A percentile compares a stretch with the other conserved stretches of the same genome.
Conservation (phyloP, 2,113 vertebrate genomes). For the Octodon degus region DNA sequence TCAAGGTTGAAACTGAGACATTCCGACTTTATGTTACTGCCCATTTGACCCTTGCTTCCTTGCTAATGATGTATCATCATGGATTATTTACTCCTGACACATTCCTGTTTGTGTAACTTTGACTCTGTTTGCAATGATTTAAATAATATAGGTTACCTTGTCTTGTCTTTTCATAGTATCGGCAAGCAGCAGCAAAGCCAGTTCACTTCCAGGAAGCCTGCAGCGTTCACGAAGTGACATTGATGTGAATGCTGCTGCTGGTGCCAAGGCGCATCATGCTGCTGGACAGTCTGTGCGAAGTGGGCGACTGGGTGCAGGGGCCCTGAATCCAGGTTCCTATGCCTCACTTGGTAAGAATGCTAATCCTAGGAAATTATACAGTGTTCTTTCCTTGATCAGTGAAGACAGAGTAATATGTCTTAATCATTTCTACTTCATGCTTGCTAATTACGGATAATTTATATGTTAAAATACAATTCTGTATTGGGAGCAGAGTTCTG, state of each 20-base stretch:
- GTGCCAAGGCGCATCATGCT: conserved; percentile 92
- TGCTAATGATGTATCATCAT: neutral
- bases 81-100: neutral
- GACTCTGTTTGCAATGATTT: neutral
- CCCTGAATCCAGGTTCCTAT: conserved; percentile 92
- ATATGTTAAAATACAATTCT: neutral
- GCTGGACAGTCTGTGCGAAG: conserved; percentile 86
- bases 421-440: neutral
- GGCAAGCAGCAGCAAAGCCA: conserved; percentile 87
- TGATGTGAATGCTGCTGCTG: conserved; percentile 95
- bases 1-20: neutral
- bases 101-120: neutral
- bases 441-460: neutral
- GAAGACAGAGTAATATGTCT: neutral
- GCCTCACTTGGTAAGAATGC: conserved; percentile 92
- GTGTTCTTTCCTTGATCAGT: neutral
- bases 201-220: conserved; percentile 89
- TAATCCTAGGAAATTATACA: fast-evolving
- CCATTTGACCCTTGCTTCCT: neutral
- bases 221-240: conserved; percentile 98
- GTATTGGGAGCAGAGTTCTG: neutral
- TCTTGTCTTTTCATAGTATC: conserved; percentile 86
- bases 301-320: conserved; percentile 88
- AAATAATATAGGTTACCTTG: neutral
- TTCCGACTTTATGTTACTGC: neutral